A percentile compares a stretch with the other conserved stretches of the same genome.
Evolutionary conservation across 2,888 invertebrate species (phyloP).

Genomic region (Dicranocentrus wangi): DNA sequence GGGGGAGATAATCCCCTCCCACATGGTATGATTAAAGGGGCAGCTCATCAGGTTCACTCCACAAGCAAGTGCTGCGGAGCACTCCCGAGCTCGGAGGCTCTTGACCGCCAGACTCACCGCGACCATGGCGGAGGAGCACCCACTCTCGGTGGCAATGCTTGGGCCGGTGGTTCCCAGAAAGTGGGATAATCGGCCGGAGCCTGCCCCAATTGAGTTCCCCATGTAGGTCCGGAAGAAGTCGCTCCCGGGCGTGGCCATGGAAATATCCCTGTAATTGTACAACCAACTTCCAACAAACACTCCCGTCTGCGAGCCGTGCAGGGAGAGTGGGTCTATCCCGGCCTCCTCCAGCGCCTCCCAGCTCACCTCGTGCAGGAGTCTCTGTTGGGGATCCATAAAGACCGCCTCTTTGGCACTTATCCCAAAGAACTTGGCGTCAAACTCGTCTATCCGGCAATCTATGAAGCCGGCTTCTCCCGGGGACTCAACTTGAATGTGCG

Average conservation of each 20-base stretch:
- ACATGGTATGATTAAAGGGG: constrained; percentile 8
- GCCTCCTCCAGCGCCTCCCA: constrained; percentile 40
- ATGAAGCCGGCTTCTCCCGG: constrained; percentile 27
- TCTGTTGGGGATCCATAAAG: constrained; percentile 19
- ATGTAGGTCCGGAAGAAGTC: constrained; percentile 53
- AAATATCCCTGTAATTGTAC: constrained; percentile 26
- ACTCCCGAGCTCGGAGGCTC: constrained; percentile 42
- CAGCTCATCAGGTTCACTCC: constrained; percentile 57
- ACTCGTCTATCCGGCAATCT: constrained; percentile 3
- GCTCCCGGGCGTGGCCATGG: neutral
- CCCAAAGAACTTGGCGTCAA: constrained; percentile 28
- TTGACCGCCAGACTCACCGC: constrained; percentile 55
- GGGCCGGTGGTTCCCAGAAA: constrained; percentile 59
- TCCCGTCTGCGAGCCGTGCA: constrained; percentile 1
- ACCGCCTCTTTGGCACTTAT: constrained; percentile 8
- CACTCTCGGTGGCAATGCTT: constrained; percentile 35
- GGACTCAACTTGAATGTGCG: neutral
- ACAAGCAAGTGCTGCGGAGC: constrained; percentile 43
- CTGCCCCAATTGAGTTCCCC: constrained; percentile 53
- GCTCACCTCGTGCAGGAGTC: constrained; percentile 1
- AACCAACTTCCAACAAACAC: constrained; percentile 21
- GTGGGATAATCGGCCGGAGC: constrained; percentile 51
- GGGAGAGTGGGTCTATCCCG: constrained; percentile 3
- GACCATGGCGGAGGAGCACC: constrained; percentile 61
- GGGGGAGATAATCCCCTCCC: no score